Evolutionary conservation across 2,113 vertebrate species (phyloP).

Genomic region (Sturnus vulgaris): DNA sequence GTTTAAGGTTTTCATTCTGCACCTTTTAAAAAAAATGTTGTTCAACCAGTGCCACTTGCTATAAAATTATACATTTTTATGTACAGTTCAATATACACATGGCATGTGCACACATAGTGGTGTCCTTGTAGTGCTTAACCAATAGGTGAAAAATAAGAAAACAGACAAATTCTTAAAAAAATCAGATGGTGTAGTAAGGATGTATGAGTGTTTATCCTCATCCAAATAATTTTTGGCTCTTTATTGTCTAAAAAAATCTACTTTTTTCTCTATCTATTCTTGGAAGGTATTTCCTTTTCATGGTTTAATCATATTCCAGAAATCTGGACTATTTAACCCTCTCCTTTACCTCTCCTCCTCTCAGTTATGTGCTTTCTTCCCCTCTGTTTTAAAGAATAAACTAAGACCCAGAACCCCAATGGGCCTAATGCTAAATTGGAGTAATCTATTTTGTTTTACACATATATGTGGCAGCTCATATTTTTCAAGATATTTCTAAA

Average conservation of each 20-base stretch:
- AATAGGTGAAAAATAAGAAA: neutral
- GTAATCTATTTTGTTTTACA: neutral
- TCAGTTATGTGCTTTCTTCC: neutral
- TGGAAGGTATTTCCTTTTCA: neutral
- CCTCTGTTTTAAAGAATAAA: neutral
- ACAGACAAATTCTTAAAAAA: neutral
- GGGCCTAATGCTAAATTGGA: neutral
- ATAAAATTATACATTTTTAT: neutral
- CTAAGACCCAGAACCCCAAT: neutral
- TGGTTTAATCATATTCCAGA: neutral
- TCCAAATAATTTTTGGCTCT: neutral
- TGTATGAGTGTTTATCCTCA: neutral
- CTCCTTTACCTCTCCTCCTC: neutral
- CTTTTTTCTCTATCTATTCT: neutral
- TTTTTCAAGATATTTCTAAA: neutral
- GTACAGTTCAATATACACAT: neutral
- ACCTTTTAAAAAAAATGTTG: neutral
- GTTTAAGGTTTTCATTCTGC: neutral
- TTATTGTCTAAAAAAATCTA: neutral
- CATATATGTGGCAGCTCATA: neutral
- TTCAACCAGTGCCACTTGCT: neutral
- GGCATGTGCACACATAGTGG: neutral
- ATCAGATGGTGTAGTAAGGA: neutral
- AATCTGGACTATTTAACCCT: neutral
- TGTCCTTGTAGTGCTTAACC: neutral